These are phyloP conservation scores for Mastacembelus armatus DNA, from an alignment of 2,797 vertebrate genomes.

Conservation along the genomic window DNA sequence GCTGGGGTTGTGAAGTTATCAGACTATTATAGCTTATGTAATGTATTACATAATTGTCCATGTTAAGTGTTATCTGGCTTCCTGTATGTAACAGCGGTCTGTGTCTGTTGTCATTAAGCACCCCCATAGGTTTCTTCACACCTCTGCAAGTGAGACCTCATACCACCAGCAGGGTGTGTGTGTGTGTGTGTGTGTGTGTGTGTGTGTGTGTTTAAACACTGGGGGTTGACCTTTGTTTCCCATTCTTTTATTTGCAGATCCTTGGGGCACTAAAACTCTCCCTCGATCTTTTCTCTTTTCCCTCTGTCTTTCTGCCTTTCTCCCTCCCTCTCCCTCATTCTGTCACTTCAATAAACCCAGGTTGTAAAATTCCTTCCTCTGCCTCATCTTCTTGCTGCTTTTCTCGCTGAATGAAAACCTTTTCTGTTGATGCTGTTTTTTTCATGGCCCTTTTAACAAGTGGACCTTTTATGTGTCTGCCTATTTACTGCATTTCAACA, in stretches of 20 bases:
- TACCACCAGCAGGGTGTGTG: slow-evolving; percentile 18
- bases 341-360: slow-evolving; percentile 77
- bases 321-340: slow-evolving; percentile 64
- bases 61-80: neutral
- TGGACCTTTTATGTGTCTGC: slow-evolving; percentile 65
- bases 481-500: slow-evolving; percentile 61
- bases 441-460: slow-evolving; percentile 74
- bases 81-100: slow-evolving; percentile 35
- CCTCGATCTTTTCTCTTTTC: slow-evolving; percentile 37
- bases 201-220: slow-evolving; percentile 64
- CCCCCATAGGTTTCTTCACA: slow-evolving; percentile 48
- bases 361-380: slow-evolving; percentile 71
- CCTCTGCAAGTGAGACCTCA: slow-evolving; percentile 41
- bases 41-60: neutral
- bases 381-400: slow-evolving; percentile 60
- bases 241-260: slow-evolving; percentile 70
- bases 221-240: slow-evolving; percentile 74
- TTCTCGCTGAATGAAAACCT: slow-evolving; percentile 74
- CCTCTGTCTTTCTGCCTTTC: slow-evolving; percentile 49
- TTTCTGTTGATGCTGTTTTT: slow-evolving; percentile 75
- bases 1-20: neutral
- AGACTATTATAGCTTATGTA: neutral
- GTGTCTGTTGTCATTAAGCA: slow-evolving; percentile 41
- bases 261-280: slow-evolving; percentile 66
- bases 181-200: slow-evolving; percentile 43